Conservation (phyloP, 2,888 invertebrate genomes). For the Bombylius discolor region DNA sequence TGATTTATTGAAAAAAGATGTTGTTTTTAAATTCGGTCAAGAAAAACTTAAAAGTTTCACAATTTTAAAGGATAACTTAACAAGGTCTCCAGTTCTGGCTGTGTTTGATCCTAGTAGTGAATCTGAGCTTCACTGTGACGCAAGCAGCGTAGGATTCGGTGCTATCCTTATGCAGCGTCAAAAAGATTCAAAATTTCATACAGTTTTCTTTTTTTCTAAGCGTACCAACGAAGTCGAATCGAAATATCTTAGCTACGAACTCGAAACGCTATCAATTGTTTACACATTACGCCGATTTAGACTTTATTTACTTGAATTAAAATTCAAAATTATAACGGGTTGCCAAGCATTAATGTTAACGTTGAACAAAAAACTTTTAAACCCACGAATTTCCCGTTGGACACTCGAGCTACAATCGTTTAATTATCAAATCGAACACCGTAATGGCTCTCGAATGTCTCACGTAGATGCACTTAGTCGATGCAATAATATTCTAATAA, state of each 20-base stretch:
- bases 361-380: constrained; percentile 15
- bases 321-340: constrained; percentile 19
- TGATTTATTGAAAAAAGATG: too few relatives aligned
- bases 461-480: constrained; percentile 22
- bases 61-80: constrained; percentile 8
- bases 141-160: constrained; percentile 18
- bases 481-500: neutral
- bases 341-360: constrained; percentile 16
- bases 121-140: constrained; percentile 22
- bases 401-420: constrained; percentile 15
- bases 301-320: constrained; percentile 16
- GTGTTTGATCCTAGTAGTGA: constrained; percentile 18
- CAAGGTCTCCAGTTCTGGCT: constrained; percentile 15
- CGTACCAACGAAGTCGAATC: constrained; percentile 16
- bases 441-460: constrained; percentile 15
- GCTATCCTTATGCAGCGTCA: constrained; percentile 16
- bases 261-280: constrained; percentile 20
- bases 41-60: too few relatives aligned
- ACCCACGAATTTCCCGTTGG: constrained; percentile 16
- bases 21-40: too few relatives aligned
- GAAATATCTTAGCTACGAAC: constrained; percentile 20
- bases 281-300: constrained; percentile 19
- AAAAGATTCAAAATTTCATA: constrained; percentile 15
- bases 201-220: constrained; percentile 20
- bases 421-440: constrained; percentile 15